Evolutionary conservation across 2,888 invertebrate genomes (phyloP), one percentile per base, ranked within the genome.

Genomic region (Cephus rjabovi): DNA sequence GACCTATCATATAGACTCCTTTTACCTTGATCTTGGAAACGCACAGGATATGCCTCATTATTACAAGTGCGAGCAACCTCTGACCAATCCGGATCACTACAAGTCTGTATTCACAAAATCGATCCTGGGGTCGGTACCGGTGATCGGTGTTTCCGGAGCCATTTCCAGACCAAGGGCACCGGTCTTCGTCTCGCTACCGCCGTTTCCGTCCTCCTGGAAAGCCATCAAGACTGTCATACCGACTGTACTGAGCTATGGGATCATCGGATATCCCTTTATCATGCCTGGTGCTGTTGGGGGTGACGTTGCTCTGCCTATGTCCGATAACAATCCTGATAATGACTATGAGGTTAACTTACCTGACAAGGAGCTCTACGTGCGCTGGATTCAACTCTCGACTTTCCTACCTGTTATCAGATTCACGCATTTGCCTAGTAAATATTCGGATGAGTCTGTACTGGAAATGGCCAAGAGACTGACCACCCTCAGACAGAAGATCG

Each of bases 241-340:
- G 0, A 96, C 97, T 0, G 95, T 97, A 79, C 92, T 98, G 34
- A 96, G 96, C 0, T 96, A 98, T 84, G 98, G 98, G 0, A 94
- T 98, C 34, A 95, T 97, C 75, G 99, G 99, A 0, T 98, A 96
- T 91, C 98, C 98, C 0, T 98, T 98, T 86, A 94, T 98, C 73
- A 95, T 98, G 93, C 97, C 98, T 0, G 98, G 98, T 0, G 96
- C 98, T 6, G 97, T 99, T 0, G 99, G 99, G 0, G 99, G 98
- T 0, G 97, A 98, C 86, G 96, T 95, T 71, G 94, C 95, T 75
- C 93, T 95, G 81, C 94, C 95, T 91, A 79, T 93, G 93, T 77
- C 94, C 92, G 86, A 94, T 92, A 77, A 92, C 87, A 92, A 96
- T 79, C 96, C 96, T 0, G 95, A 96, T 83, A 94, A 95, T 80